These are phyloP conservation scores for Xenopus petersii DNA, from an alignment of 2,797 vertebrate genomes.

Conservation along the genomic window DNA sequence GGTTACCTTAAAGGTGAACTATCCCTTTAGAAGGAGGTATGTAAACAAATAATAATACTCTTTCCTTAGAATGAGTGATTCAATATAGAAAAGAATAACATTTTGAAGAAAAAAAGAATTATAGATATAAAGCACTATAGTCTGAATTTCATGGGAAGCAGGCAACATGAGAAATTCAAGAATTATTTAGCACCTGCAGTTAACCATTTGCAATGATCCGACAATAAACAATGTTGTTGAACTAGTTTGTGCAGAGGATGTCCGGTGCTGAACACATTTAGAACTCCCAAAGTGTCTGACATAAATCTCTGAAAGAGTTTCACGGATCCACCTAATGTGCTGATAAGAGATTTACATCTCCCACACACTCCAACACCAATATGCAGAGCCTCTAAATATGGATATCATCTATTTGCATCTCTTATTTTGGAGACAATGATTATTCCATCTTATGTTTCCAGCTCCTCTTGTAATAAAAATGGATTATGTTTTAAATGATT, in stretches of 20 bases:
- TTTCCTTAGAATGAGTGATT: no score
- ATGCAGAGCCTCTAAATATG: not conserved
- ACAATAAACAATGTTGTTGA: not conserved
- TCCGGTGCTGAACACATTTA: not conserved
- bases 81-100: no score
- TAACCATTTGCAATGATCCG: not conserved
- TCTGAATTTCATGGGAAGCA: not conserved
- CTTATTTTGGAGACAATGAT: not conserved
- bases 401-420: not conserved
- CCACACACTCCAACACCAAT: not conserved
- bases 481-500: not conserved
- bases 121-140: not conserved
- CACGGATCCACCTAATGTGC: not conserved
- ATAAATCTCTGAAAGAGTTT: no score
- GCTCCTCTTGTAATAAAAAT: not conserved
- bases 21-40: no score
- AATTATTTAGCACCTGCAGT: not conserved
- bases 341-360: not conserved
- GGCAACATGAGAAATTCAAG: not conserved
- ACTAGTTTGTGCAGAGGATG: not conserved
- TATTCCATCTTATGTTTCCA: not conserved
- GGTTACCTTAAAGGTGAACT: no score
- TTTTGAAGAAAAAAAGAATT: no score
- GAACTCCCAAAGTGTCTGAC: not conserved
- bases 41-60: no score